Base-by-base conservation (phyloP, 2,113 vertebrate genomes). In the Ochotona curzoniae region DNA sequence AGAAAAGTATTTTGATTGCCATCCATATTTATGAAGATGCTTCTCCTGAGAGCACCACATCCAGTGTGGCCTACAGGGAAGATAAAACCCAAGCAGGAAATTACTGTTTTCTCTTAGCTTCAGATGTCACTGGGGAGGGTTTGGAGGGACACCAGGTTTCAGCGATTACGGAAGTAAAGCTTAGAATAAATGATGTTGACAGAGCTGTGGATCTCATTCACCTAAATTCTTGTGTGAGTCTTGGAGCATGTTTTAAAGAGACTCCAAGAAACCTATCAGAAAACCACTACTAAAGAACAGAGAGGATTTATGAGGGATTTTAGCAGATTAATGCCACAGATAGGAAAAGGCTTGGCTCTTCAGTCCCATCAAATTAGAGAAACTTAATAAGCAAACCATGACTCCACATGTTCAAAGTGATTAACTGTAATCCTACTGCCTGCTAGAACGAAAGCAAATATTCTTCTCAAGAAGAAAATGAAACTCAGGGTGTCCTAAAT, bases 81-180 rank as follows among this genome's bases (percentile, higher is more conserved):
- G 6, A 49, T 87, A 86, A 21, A 79, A 70, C 61, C 21, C 28
- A 67, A 82, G 51, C 13, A 82, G 64, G 83, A 88, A 89, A 30
- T 9, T 89, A 15, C 28, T 57, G 13, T 57, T 90, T 96, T 93
- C 91, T 25, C 47, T 76, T 85, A 66, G 10, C 47, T 64, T 84
- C 44, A 35, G 1, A 9, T 73, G 6, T 81, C 60, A 75, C 44
- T 73, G 25, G 17, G 15, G 8, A 85, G 26, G 60, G 10, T 88
- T 75, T 60, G n/a, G 13, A 93, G 85, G 21, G 30, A 8, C 15
- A 69, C 4, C 21, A 30, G 7, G 83, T 26, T 38, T 13, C 69
- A 17, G 20, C 82, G 81, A 76, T 60, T 78, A 63, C 74, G 82
- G 60, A 78, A n/a, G 18, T 54, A 74, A 90, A 35, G 12, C 61